Base-by-base conservation (phyloP, 2,113 vertebrate genomes). In the Ictalurus punctatus region DNA sequence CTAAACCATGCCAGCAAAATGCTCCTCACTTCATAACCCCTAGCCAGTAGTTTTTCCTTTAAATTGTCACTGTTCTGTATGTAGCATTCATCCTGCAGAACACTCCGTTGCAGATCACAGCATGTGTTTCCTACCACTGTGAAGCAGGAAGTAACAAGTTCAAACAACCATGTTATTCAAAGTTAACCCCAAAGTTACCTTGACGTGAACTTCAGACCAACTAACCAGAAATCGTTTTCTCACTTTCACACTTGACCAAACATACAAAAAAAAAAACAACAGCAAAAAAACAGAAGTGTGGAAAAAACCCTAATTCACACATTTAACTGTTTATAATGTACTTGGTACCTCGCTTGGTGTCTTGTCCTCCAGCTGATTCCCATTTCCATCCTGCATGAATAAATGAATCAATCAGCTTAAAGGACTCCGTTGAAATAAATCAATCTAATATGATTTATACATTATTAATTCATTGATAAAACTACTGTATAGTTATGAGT, bases 351-450 rank as follows among this genome's bases (percentile, higher is more conserved):
- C 95, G 85, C 94, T 95, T 1, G 94, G 91, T 4, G 89, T 90
- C 90, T 93, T 94, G 37, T 93, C 93, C 4, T 92, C 93, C 81
- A 96, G 84, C 84, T 96, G 96, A 92, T 96, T 96, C 34, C 96
- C 96, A 21, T 96, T 97, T 25, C 95, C 95, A 6, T 97, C 97
- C 97, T 97, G 86, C 4, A 0, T 0, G 65, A 56, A 88, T 83
- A 19, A 74, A 48, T 76, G 14, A 89, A 71, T 14, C 52, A 56
- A 13, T 44, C 40, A 86, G 56, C 83, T 81, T 27, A 19, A 13
- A 71, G 84, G 30, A 76, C 83, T 74, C 71, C 67, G 23, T 7
- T 54, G 8, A 67, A 9, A 89, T 89, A 40, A 59, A 71, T 65
- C 79, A 44, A 83, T 83, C 52, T 65, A 65, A 48, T 61, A 89